phyloP scores from a whole-genome alignment of 2,113 vertebrate genomes.

The Tachysurus fulvidraco region DNA sequence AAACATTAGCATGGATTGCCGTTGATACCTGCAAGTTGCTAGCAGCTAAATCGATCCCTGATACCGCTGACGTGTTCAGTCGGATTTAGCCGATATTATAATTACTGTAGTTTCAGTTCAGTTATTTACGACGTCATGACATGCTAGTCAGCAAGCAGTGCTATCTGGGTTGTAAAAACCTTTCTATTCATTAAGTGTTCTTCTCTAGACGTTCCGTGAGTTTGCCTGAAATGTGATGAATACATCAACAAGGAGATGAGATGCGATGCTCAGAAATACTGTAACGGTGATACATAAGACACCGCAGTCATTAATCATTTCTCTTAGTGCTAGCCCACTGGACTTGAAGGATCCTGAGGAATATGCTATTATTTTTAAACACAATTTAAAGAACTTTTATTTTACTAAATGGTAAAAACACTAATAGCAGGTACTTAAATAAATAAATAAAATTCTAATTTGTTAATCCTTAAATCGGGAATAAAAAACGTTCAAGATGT shows the following conservation, averaged over 20 bases:
- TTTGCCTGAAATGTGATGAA: too few species aligned
- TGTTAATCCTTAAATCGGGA: neutral
- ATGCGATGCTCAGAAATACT: neutral
- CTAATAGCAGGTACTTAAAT: too few species aligned
- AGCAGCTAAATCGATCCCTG: neutral
- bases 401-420: too few species aligned
- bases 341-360: too few species aligned
- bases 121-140: neutral
- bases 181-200: neutral
- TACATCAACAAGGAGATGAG: neutral
- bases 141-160: neutral
- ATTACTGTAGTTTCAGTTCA: neutral
- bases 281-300: neutral
- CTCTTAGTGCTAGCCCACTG: neutral
- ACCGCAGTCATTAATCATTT: too few species aligned
- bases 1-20: constrained; percentile 8
- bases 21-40: neutral
- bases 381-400: neutral
- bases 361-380: neutral
- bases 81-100: neutral
- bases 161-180: neutral
- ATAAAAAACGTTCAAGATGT: neutral
- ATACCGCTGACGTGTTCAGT: neutral
- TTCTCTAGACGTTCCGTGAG: neutral
- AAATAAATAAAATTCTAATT: neutral